Percentiles rank a stretch among this genome's conserved stretches.
Evolutionary conservation across 2,113 vertebrate genomes (phyloP).

Genomic region (Machaerirhynchus nigripectus): DNA sequence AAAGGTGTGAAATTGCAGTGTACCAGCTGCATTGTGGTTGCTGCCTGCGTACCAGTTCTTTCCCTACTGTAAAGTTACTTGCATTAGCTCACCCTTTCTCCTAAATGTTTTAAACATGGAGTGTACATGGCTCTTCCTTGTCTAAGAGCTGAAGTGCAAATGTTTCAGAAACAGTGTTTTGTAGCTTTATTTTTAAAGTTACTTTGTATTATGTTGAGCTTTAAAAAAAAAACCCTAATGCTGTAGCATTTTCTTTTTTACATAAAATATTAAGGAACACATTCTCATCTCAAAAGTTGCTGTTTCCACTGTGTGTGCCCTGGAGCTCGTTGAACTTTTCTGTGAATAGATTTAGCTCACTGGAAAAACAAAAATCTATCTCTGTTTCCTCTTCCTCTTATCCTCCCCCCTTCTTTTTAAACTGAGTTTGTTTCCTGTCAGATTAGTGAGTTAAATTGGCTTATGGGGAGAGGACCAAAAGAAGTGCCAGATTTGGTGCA

Average conservation of each 20-base stretch:
- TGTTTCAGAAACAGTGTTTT: background rate
- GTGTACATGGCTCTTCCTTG: background rate
- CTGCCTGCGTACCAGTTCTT: background rate
- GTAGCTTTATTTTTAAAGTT: background rate
- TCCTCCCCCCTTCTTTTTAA: background rate
- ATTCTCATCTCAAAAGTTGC: background rate
- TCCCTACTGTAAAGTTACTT: background rate
- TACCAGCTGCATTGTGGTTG: background rate
- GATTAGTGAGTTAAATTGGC: conserved; percentile 46
- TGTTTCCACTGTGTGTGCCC: background rate
- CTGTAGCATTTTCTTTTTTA: background rate
- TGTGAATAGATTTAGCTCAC: conserved; percentile 11
- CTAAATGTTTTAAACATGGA: background rate
- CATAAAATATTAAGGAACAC: background rate
- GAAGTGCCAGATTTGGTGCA: conserved; percentile 34
- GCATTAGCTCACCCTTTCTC: background rate
- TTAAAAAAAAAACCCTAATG: background rate
- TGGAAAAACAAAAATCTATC: conserved; percentile 47
- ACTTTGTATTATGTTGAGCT: background rate
- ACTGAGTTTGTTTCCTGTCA: conserved; percentile 57
- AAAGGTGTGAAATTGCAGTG: background rate
- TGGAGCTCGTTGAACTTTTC: background rate
- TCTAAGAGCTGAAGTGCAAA: background rate
- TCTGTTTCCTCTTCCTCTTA: conserved; percentile 50
- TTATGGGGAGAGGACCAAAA: background rate